These are phyloP conservation scores for Nezara viridula DNA, from an alignment of 2,888 invertebrate species.

Conservation along the genomic window DNA sequence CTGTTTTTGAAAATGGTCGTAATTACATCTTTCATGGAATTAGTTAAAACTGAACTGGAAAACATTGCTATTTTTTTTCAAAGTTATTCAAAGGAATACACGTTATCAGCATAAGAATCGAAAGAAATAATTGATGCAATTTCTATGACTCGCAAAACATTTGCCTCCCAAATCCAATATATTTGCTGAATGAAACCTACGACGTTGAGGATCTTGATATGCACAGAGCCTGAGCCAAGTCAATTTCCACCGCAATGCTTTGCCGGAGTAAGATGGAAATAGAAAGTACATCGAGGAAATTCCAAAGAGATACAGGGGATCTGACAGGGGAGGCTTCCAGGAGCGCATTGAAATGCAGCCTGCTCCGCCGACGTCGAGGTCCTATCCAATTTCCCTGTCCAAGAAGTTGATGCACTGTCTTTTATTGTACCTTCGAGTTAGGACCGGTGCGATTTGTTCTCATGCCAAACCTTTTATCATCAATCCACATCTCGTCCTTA, in stretches of 20 bases:
- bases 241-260: slow-evolving; percentile 22
- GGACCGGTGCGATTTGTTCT: neutral
- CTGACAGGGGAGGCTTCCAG: neutral
- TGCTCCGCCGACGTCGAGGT: neutral
- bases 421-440: neutral
- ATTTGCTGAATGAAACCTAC: neutral
- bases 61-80: too few relatives aligned
- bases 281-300: slow-evolving; percentile 24
- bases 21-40: too few relatives aligned
- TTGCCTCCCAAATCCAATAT: neutral
- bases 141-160: too few relatives aligned
- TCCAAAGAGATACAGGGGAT: slow-evolving; percentile 15
- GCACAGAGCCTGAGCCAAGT: neutral
- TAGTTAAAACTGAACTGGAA: too few relatives aligned
- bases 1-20: too few relatives aligned
- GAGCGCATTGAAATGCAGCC: slow-evolving; percentile 18
- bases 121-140: too few relatives aligned
- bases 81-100: too few relatives aligned
- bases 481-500: neutral
- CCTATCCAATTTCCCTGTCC: slow-evolving; percentile 28
- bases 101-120: too few relatives aligned
- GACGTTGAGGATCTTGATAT: neutral
- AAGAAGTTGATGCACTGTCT: slow-evolving; percentile 30
- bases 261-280: neutral
- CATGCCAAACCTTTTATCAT: neutral